These are phyloP conservation scores for Furcula furcula DNA, from an alignment of 2,888 invertebrate genomes.

Conservation along the genomic window DNA sequence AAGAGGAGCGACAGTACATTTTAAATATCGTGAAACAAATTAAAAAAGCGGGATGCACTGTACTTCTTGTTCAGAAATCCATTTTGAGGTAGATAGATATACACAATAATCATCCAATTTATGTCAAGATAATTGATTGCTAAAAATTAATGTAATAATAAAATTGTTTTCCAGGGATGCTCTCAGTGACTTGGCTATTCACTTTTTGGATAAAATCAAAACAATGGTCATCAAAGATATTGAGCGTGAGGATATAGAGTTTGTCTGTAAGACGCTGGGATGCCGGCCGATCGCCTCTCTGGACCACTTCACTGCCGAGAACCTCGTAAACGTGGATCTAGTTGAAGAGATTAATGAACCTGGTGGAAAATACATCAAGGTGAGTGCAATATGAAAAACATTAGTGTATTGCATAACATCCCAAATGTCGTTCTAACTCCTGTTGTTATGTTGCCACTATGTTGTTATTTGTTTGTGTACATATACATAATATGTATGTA, in stretches of 20 bases:
- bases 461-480: too few species aligned
- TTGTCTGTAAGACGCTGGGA: constrained; percentile 96
- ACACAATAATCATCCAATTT: too few species aligned
- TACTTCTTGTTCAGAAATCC: constrained; percentile 93
- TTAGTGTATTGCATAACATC: too few species aligned
- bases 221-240: constrained; percentile 99
- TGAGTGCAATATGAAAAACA: too few species aligned
- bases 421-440: too few species aligned
- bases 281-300: constrained; percentile 99
- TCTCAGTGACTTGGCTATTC: constrained; percentile 97
- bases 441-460: too few species aligned
- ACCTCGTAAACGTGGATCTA: constrained; percentile 94
- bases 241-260: constrained; percentile 98
- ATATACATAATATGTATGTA: too few species aligned
- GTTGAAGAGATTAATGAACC: constrained; percentile 97
- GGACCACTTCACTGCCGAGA: constrained; percentile 97
- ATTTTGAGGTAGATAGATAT: constrained; percentile 83
- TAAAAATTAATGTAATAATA: background rate
- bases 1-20: constrained; percentile 98
- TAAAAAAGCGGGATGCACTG: constrained; percentile 99
- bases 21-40: constrained; percentile 99
- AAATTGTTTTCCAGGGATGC: constrained; percentile 88
- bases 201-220: constrained; percentile 99
- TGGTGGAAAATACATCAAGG: constrained; percentile 94
- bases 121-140: too few species aligned